phyloP scores from a whole-genome alignment of 2,797 vertebrate genomes.

The Agapornis canus region DNA sequence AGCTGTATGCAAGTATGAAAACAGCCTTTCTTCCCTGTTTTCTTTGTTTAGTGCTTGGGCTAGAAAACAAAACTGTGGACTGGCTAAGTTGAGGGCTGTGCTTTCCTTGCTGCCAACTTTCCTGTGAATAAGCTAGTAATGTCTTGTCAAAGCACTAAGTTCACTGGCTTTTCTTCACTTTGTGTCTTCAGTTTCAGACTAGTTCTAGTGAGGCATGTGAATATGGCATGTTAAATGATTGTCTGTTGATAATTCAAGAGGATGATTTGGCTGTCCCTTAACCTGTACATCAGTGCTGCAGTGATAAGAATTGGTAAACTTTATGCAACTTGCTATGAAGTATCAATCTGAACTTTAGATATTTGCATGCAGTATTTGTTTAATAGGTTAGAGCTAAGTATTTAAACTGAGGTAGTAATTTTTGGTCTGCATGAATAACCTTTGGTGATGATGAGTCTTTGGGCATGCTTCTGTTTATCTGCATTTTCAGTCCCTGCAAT shows the following conservation, averaged over 20 bases:
- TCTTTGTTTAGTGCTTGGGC: background rate
- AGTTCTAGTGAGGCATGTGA: background rate
- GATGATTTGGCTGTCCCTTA: background rate
- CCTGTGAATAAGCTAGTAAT: background rate
- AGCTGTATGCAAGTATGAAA: background rate
- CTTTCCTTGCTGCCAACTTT: background rate
- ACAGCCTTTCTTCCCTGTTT: background rate
- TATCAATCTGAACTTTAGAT: background rate
- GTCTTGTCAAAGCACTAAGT: background rate
- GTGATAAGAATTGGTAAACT: background rate
- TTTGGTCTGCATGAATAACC: background rate
- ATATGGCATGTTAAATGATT: background rate
- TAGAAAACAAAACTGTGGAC: background rate
- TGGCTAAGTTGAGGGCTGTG: background rate
- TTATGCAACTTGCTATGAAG: background rate
- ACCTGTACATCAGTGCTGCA: rapidly evolving
- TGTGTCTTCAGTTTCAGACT: background rate
- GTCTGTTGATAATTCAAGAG: background rate
- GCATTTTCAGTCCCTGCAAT: slow-evolving; percentile 25
- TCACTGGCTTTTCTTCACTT: background rate
- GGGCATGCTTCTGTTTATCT: background rate
- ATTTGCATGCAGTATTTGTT: background rate
- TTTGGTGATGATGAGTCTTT: background rate
- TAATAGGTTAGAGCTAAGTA: background rate
- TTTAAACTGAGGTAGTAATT: slow-evolving; percentile 33